Evolutionary conservation across 2,797 vertebrate genomes (phyloP).

Genomic region (Limosa lapponica): DNA sequence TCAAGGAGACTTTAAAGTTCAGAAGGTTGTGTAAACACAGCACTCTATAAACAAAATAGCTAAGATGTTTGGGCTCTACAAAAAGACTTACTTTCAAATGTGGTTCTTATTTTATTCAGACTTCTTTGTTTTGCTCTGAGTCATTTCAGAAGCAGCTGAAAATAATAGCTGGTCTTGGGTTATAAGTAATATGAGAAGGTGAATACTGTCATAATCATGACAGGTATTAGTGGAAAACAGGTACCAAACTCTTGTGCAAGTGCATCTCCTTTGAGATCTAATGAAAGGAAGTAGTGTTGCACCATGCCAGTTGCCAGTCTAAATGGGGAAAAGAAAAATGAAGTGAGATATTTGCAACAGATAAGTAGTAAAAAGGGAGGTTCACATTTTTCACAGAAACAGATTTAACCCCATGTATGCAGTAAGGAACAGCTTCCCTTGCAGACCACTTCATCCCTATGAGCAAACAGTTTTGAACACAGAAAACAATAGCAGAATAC

Average conservation of each 20-base stretch:
- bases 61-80: not conserved
- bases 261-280: not conserved
- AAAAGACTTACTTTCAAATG: not conserved
- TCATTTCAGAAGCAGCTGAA: slow-evolving; percentile 1
- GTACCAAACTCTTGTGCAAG: slow-evolving; percentile 9
- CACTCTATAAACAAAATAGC: not conserved
- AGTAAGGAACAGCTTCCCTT: not conserved
- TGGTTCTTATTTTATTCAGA: not conserved
- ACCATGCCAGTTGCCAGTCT: not conserved
- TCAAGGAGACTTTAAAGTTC: not conserved
- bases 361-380: not conserved
- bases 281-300: not conserved
- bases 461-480: not conserved
- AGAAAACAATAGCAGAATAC: accelerated
- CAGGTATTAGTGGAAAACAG: not conserved
- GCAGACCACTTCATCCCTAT: not conserved
- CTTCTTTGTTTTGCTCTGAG: not conserved
- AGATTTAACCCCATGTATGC: not conserved
- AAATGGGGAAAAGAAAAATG: not conserved
- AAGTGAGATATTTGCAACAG: not conserved
- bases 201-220: not conserved
- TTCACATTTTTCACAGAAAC: not conserved
- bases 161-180: not conserved
- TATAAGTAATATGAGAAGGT: not conserved
- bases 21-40: not conserved